phyloP scores from a whole-genome alignment of 2,113 vertebrate species.

The Callorhinus ursinus region DNA sequence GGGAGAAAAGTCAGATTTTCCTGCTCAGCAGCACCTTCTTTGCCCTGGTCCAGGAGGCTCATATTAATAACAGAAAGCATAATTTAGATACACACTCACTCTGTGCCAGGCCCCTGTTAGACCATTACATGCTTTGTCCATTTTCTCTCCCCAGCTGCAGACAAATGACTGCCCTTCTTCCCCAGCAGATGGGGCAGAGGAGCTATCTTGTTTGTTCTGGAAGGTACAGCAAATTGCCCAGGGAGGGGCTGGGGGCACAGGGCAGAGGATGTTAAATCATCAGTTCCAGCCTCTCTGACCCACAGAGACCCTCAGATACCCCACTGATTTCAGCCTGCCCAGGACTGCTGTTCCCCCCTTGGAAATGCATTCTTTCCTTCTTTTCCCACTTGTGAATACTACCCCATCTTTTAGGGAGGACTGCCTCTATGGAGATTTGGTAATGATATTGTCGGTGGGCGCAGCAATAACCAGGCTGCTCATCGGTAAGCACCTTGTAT shows the following conservation, averaged over 20 bases:
- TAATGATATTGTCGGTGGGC: not conserved
- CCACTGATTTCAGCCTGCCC: not conserved
- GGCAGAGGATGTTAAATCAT: not conserved
- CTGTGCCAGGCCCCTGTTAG: not conserved
- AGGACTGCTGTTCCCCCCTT: not conserved
- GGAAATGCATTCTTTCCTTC: not conserved
- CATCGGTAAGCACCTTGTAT: not conserved
- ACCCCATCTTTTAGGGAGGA: not conserved
- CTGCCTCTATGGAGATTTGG: not conserved
- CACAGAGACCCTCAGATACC: not conserved
- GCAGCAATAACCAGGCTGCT: not conserved
- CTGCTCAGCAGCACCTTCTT: not conserved
- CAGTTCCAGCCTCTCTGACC: not conserved
- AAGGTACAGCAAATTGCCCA: not conserved
- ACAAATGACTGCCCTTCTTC: not conserved
- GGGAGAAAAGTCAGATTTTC: not conserved
- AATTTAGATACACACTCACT: not conserved
- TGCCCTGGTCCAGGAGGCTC: not conserved
- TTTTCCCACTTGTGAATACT: not conserved
- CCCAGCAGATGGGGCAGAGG: conserved; percentile 36
- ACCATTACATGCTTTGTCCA: not conserved
- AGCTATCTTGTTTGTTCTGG: not conserved
- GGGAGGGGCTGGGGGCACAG: not conserved
- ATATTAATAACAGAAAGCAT: not conserved
- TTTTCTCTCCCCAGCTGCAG: not conserved